A percentile compares a stretch with the other conserved stretches of the same genome.
Evolutionary conservation across 2,113 vertebrate genomes (phyloP).

Genomic region (Turdus rufiventris): DNA sequence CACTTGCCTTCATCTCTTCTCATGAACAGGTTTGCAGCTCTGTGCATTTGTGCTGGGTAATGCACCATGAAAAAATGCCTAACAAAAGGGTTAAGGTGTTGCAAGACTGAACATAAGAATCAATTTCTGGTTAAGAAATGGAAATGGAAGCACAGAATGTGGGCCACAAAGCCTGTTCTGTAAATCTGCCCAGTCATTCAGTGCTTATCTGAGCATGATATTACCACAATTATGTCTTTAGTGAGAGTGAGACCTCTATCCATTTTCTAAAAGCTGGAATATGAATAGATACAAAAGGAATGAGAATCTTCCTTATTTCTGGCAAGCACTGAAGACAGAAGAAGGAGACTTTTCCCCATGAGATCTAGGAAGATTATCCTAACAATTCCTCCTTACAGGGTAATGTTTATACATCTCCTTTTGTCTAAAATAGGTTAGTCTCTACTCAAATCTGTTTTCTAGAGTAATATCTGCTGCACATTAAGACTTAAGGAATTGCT

Average conservation of each 20-base stretch:
- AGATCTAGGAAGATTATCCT: neutral
- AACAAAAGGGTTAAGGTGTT: neutral
- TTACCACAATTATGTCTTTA: neutral
- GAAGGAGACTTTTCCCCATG: neutral
- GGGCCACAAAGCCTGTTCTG: neutral
- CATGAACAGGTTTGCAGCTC: neutral
- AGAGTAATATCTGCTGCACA: neutral
- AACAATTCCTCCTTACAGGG: neutral
- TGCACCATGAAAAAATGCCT: neutral
- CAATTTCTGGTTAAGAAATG: neutral
- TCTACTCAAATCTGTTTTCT: neutral
- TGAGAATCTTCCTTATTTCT: neutral
- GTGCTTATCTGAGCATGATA: neutral
- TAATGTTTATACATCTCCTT: neutral
- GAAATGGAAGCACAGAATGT: neutral
- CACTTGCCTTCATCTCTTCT: neutral
- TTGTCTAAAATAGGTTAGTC: neutral
- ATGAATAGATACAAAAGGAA: neutral
- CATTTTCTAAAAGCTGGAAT: neutral
- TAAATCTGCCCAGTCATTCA: neutral
- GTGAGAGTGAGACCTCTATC: neutral
- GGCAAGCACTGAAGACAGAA: neutral
- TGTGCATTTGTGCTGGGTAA: neutral
- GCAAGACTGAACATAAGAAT: neutral
- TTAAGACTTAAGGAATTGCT: neutral